Base-by-base conservation (phyloP, 2,888 invertebrate genomes). In the Dorcus hopei region DNA sequence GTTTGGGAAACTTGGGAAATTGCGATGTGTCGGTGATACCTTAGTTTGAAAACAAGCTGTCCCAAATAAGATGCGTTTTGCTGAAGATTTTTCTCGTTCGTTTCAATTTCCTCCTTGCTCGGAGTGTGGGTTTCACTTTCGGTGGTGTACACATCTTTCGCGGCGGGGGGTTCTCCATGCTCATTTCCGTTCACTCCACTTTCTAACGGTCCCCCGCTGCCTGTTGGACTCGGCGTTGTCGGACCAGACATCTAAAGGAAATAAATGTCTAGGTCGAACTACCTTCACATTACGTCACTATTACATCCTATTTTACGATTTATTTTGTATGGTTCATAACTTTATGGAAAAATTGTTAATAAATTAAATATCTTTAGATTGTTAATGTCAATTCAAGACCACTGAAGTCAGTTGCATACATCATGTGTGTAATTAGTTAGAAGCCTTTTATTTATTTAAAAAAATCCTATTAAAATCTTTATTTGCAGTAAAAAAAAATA, bases 11-110 rank as follows among this genome's bases (percentile, higher is more conserved):
- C 11, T 11, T 43, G 16, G 41, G 38, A 23, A 26, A 23, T 23
- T 23, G 7, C 33, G 4, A 49, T 11, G 23, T 49, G 16, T 19
- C 42, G 11, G 69, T 74, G 78, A 79, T 72, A 90, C 83, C 90
- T 86, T 52, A 96, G 80, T 74, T 92, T 93, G 77, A 97, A 97
- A 69, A 94, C 90, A 71, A 97, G 81, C 61, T 92, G 90, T 0
- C 97, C 96, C 61, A 97, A 83, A 71, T 87, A 88, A 23, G 87
- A 86, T 52, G 86, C 85, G 64, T 82, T 84, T 67, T 80, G 80
- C 67, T 79, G 74, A 70, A 82, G 60, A 70, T 83, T 83, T 67
- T 85, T 85, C 73, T 86, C 86, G 65, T 82, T 83, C 14, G 81
- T 80, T 66, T 83, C 85, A 52, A 82, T 71, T 68, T 83, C 84